Evolutionary conservation across 2,888 invertebrate species (phyloP), one percentile per base, ranked within the genome.

Genomic region (Chloromyia formosa): DNA sequence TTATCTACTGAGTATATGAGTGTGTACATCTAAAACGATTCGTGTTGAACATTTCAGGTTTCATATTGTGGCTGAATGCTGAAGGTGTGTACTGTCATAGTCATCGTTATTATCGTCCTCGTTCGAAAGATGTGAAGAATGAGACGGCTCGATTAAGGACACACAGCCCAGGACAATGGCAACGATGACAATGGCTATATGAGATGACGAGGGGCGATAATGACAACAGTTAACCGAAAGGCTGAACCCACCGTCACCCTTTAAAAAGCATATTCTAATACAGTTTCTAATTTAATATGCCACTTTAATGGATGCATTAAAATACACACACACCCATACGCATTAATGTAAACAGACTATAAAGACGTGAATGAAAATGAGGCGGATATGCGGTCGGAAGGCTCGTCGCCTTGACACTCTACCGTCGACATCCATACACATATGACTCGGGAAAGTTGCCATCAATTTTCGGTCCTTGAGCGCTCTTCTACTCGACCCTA

Each of bases 291-390:
- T 76, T 76, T 75, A 75, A 76, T 76, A 75, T 76, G 75, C 75
- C 61, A 75, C 71, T 76, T 76, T 76, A 76, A 76, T 76, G 75
- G 75, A 73, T 76, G 76, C 76, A 76, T 76, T 76, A 76, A 76
- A 76, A 74, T 73, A 73, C 72, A 73, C 27, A 35, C 27, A 35
- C 27, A 35, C 27, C 2, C 27, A 7, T 35, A 35, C 74, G 74
- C 74, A 75, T 76, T 75, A 75, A 75, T 76, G 76, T 75, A 76
- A 76, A 75, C 76, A 75, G 66, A 75, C 74, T 64, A 75, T 74
- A 76, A 76, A 76, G 74, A 56, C 76, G 56, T 62, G 68, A 73
- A 73, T 74, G 62, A 75, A 73, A 73, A 60, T 64, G 75, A 61
- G 68, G 73, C 73, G 61, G 75, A 68, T 75, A 62, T 62, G 40